These are phyloP conservation scores for Leucozona laternaria DNA, from an alignment of 2,888 invertebrate genomes.

Conservation along the genomic window DNA sequence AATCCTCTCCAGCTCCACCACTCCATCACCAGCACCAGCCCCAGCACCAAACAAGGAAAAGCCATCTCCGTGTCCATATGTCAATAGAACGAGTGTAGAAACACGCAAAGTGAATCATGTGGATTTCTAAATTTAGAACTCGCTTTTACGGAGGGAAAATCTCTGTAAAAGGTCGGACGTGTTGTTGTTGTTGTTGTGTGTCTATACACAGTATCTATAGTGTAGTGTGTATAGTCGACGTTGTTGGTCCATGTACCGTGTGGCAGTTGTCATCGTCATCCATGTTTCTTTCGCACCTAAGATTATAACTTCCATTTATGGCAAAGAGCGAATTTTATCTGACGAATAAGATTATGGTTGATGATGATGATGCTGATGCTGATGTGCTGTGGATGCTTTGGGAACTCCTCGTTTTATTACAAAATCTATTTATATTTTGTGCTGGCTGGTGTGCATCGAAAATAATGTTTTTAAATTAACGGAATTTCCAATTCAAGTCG, in stretches of 20 bases:
- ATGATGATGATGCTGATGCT: constrained; percentile 4
- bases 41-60: constrained; percentile 46
- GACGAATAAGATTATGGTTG: constrained; percentile 37
- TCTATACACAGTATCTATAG: no score
- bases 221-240: not conserved
- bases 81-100: constrained; percentile 17
- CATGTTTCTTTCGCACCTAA: constrained; percentile 56
- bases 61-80: constrained; percentile 24
- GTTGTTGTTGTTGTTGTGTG: not conserved
- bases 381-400: not conserved
- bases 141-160: constrained; percentile 32
- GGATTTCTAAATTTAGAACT: constrained; percentile 61
- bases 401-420: constrained; percentile 1
- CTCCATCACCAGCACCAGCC: not conserved
- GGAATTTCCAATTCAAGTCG: constrained; percentile 18
- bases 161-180: constrained; percentile 40
- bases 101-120: constrained; percentile 62
- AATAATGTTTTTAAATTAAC: constrained; percentile 1
- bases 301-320: constrained; percentile 51
- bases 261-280: constrained; percentile 32
- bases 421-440: constrained; percentile 32
- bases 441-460: constrained; percentile 14
- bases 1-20: constrained; percentile 14
- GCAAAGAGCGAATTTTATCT: constrained; percentile 29
- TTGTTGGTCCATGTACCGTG: constrained; percentile 19